phyloP scores from a whole-genome alignment of 2,888 invertebrate genomes.

The Tipula vernalis region DNA sequence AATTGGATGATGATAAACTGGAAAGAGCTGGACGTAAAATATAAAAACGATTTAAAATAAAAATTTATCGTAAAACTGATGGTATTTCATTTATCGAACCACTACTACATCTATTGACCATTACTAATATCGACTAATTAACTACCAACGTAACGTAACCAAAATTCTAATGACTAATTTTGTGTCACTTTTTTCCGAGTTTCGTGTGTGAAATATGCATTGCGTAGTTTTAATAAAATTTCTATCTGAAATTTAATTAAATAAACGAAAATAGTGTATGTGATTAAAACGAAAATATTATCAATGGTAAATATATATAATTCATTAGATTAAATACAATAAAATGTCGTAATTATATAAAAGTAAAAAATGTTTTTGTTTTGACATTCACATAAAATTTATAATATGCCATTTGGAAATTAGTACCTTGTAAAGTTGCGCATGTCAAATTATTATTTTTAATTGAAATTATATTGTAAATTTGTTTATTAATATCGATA shows the following conservation, averaged over 20 bases:
- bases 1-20: conserved; percentile 25
- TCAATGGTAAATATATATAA: background rate
- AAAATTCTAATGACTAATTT: background rate
- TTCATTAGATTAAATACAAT: background rate
- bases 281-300: background rate
- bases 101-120: background rate
- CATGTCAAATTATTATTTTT: background rate
- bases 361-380: background rate
- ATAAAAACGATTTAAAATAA: background rate
- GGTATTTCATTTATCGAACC: background rate
- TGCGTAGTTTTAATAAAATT: background rate
- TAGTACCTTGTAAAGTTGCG: background rate
- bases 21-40: conserved; percentile 29
- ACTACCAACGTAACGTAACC: background rate
- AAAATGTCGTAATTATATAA: background rate
- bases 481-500: background rate
- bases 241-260: background rate
- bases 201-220: background rate
- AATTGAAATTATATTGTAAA: too few relatives aligned
- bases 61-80: background rate
- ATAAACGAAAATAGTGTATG: background rate
- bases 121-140: background rate
- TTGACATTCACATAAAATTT: background rate
- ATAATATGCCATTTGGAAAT: background rate
- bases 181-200: background rate